Base-by-base conservation (phyloP, 1,140 invertebrate species). In the Psix sp. region DNA sequence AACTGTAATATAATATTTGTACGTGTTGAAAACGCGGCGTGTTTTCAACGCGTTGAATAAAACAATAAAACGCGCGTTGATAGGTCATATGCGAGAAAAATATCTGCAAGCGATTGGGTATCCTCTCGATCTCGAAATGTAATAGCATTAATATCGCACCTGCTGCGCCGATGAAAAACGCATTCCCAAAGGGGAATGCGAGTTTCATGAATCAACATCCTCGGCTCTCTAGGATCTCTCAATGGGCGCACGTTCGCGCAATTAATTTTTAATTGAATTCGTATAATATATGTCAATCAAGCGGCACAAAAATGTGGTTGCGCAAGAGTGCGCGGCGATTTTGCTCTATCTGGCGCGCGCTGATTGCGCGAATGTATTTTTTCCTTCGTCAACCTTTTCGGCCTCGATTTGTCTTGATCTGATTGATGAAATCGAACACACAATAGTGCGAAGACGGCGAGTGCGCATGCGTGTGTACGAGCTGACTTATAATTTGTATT, bases 401-500 rank as follows among this genome's bases (percentile, higher is more conserved):
- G 35, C 48, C 56, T 54, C 49, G 48, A 56, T 49, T 38, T 15
- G 33, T 42, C 7, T 10, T 29, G n/a, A 4, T 21, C 38, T 62
- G 18, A 6, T 57, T 72, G 65, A 65, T 65, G 24, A 51, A 59
- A 59, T 43, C 49, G 59, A 72, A 51, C 56, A 36, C 45, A 71
- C n/a, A n/a, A n/a, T n/a, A n/a, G n/a, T n/a, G n/a, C n/a, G n/a
- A n/a, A n/a, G n/a, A n/a, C n/a, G n/a, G n/a, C n/a, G n/a, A n/a
- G n/a, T n/a, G n/a, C n/a, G n/a, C n/a, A n/a, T n/a, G n/a, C n/a
- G n/a, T n/a, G n/a, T n/a, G n/a, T 73, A 48, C 39, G 46, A 48
- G 51, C 59, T 36, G 52, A 66, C 60, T 46, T 48, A 66, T 76
- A 76, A 72, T 76, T 76, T 72, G 68, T 72, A 72, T 54, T 59